Evolutionary conservation across 1,140 invertebrate genomes (phyloP).

Genomic region (Pachyrhynchus sulphureomaculatus): DNA sequence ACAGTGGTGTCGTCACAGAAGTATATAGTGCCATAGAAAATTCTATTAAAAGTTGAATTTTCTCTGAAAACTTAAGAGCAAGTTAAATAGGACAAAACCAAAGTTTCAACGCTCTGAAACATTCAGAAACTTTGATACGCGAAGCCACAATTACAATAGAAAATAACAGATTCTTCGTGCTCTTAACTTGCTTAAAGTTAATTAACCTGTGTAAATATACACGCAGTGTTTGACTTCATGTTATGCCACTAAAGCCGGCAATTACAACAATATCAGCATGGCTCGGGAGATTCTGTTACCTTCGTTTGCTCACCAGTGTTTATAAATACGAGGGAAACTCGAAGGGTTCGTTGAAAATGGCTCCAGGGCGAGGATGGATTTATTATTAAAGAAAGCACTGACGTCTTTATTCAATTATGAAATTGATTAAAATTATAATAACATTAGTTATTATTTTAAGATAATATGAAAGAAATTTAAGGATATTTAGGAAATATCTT

Average conservation of each 20-base stretch:
- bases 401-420: no score
- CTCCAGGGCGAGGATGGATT: no score
- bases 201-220: slow-evolving; percentile 5
- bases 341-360: neutral
- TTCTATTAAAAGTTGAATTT: no score
- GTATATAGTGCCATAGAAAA: no score
- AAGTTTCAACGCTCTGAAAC: neutral
- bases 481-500: no score
- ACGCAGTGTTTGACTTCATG: neutral
- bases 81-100: neutral
- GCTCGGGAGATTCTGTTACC: neutral
- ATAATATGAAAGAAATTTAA: no score
- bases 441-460: no score
- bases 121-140: neutral
- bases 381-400: no score
- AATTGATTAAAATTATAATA: no score
- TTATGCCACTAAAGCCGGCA: neutral
- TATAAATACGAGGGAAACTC: neutral
- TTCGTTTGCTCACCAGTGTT: neutral
- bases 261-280: slow-evolving; percentile 1
- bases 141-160: neutral
- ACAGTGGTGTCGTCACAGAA: no score
- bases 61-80: no score
- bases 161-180: neutral
- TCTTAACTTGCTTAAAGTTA: neutral